Evolutionary conservation across 2,888 invertebrate genomes (phyloP).

Genomic region (Drosophila eohydei): DNA sequence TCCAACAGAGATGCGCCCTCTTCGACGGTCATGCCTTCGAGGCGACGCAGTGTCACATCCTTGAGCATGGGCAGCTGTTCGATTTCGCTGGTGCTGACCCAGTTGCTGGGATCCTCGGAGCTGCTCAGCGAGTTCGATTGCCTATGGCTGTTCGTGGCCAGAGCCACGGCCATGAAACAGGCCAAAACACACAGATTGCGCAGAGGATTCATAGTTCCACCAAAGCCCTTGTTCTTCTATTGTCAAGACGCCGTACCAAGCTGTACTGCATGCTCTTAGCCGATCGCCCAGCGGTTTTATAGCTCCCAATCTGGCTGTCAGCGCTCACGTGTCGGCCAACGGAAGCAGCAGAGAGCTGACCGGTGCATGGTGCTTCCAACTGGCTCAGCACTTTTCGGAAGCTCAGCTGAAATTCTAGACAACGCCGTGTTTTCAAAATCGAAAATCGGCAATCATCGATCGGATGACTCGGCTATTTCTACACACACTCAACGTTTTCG

Average conservation of each 20-base stretch:
- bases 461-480: slow-evolving; percentile 30
- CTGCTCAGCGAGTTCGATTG: slow-evolving; percentile 50
- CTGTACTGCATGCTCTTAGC: slow-evolving; percentile 61
- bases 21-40: slow-evolving; percentile 75
- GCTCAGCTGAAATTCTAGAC: slow-evolving; percentile 34
- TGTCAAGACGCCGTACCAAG: slow-evolving; percentile 51
- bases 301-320: slow-evolving; percentile 34
- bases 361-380: slow-evolving; percentile 18
- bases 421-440: slow-evolving; percentile 13
- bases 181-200: slow-evolving; percentile 63
- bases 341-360: slow-evolving; percentile 28
- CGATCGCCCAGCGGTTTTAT: slow-evolving; percentile 46
- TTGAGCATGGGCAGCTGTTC: slow-evolving; percentile 69
- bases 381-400: slow-evolving; percentile 49
- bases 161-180: slow-evolving; percentile 62
- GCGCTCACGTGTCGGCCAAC: slow-evolving; percentile 41
- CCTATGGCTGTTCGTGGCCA: slow-evolving; percentile 43
- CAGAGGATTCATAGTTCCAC: slow-evolving; percentile 69
- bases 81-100: slow-evolving; percentile 72
- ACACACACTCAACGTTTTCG: slow-evolving; percentile 18
- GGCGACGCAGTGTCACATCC: slow-evolving; percentile 67
- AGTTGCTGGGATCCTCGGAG: slow-evolving; percentile 72
- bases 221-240: slow-evolving; percentile 19
- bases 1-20: slow-evolving; percentile 75
- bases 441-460: slow-evolving; percentile 16